Evolutionary conservation across 1,140 invertebrate genomes (phyloP).

Genomic region (Lordiphosa stackelbergi): DNA sequence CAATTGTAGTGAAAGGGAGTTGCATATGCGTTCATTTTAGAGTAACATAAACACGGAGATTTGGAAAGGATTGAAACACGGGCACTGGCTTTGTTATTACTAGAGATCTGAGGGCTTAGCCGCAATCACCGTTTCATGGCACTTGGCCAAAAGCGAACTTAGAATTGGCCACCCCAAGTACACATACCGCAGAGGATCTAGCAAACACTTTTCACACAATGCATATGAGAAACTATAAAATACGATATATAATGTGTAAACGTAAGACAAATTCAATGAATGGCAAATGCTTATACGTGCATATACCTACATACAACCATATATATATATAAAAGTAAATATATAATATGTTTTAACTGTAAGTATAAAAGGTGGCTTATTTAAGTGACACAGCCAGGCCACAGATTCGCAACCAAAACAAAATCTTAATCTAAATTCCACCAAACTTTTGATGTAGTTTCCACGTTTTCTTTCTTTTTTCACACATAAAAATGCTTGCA

Average conservation of each 20-base stretch:
- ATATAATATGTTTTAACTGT: slow-evolving; percentile 65
- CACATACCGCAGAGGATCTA: slow-evolving; percentile 43
- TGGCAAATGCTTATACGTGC: slow-evolving; percentile 36
- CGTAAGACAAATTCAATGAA: slow-evolving; percentile 41
- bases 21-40: slow-evolving; percentile 36
- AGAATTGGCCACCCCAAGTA: slow-evolving; percentile 37
- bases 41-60: too few relatives aligned
- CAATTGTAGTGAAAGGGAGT: slow-evolving; percentile 1
- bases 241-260: slow-evolving; percentile 39
- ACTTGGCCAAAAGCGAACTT: background rate
- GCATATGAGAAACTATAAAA: slow-evolving; percentile 39
- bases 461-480: too few relatives aligned
- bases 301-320: slow-evolving; percentile 40
- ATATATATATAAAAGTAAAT: slow-evolving; percentile 27
- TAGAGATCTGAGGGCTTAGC: slow-evolving; percentile 35
- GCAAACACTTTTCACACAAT: slow-evolving; percentile 44
- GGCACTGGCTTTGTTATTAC: slow-evolving; percentile 1
- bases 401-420: slow-evolving; percentile 21
- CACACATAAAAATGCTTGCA: slow-evolving; percentile 37
- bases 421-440: background rate
- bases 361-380: slow-evolving; percentile 65
- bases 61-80: slow-evolving; percentile 1
- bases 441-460: too few relatives aligned
- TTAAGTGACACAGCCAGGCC: slow-evolving; percentile 40
- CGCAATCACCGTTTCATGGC: slow-evolving; percentile 20